Evolutionary conservation across 2,888 invertebrate species (phyloP).

Genomic region (Cartodere bifasciata): DNA sequence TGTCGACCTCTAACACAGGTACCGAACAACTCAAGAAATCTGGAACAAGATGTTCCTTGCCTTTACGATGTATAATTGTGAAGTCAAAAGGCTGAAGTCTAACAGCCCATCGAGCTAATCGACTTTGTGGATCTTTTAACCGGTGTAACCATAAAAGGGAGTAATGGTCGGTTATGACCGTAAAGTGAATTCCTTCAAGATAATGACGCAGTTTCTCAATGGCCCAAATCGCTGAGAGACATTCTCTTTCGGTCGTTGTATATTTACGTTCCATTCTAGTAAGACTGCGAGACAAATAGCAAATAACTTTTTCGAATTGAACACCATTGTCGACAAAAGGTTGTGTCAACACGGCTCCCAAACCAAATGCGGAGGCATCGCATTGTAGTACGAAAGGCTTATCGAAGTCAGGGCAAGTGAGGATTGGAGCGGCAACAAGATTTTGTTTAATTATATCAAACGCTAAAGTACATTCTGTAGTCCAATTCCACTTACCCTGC

Average conservation of each 20-base stretch:
- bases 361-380: slow-evolving; percentile 16
- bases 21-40: slow-evolving; percentile 4
- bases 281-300: slow-evolving; percentile 10
- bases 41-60: slow-evolving; percentile 7
- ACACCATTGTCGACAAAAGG: too few relatives aligned
- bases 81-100: slow-evolving; percentile 9
- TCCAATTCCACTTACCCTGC: slow-evolving; percentile 6
- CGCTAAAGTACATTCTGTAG: too few relatives aligned
- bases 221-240: slow-evolving; percentile 13
- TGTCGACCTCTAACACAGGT: too few relatives aligned
- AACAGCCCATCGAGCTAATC: slow-evolving; percentile 7
- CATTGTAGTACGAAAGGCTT: slow-evolving; percentile 16
- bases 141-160: slow-evolving; percentile 11
- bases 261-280: slow-evolving; percentile 14
- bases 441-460: slow-evolving; percentile 9
- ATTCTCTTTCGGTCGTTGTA: slow-evolving; percentile 13
- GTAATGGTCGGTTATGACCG: slow-evolving; percentile 13
- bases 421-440: slow-evolving; percentile 10
- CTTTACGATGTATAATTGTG: slow-evolving; percentile 11
- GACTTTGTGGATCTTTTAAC: slow-evolving; percentile 5
- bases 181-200: slow-evolving; percentile 12
- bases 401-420: slow-evolving; percentile 7
- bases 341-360: slow-evolving; percentile 16
- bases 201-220: slow-evolving; percentile 13
- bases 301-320: slow-evolving; percentile 5